Base-by-base conservation (phyloP, 2,113 vertebrate species). In the Leucoraja erinaceus region DNA sequence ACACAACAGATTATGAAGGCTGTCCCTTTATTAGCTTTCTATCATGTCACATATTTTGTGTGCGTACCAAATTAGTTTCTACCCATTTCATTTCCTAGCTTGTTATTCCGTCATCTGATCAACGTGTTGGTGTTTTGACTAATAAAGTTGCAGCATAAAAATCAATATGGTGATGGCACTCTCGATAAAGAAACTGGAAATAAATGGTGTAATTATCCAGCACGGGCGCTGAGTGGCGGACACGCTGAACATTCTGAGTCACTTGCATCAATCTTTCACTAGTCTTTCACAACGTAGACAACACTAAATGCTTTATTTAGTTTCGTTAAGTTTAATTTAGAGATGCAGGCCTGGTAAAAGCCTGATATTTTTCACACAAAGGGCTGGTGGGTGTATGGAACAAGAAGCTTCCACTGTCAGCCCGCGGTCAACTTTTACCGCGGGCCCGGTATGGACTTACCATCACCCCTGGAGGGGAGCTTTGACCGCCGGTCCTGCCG, bases 241-340 rank as follows among this genome's bases (percentile, higher is more conserved):
- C 72, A 93, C 94, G 94, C 94, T 94, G 95, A 95, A 94, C 94
- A 93, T 9, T 90, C 25, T 90, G 94, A n/a, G 94, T 95, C 95
- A 94, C 86, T 95, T 10, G 96, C 96, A 96, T 97, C 96, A 96
- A 96, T 97, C 96, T 96, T 97, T 96, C 95, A 96, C 94, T 94
- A 94, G 94, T 94, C 94, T 94, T 94, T 93, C 70, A 81, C 94
- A 96, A 95, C 95, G 95, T 95, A 93, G 94, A 94, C 95, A 95
- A 93, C 94, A 95, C 92, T 93, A 75, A 70, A 56, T 47, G 38
- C 38, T 47, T 47, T 1, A 3, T 47, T 47, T 47, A 47, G 38
- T 47, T 47, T 47, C 3, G 38, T 47, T 47, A 47, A 47, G 38
- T 47, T 47, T 47, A 47, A 47, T 47, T 47, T 47, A 47, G 38